Evolutionary conservation across 1,140 invertebrate genomes (phyloP), one percentile per base, ranked within the genome.

Genomic region (Micrasema longulum): DNA sequence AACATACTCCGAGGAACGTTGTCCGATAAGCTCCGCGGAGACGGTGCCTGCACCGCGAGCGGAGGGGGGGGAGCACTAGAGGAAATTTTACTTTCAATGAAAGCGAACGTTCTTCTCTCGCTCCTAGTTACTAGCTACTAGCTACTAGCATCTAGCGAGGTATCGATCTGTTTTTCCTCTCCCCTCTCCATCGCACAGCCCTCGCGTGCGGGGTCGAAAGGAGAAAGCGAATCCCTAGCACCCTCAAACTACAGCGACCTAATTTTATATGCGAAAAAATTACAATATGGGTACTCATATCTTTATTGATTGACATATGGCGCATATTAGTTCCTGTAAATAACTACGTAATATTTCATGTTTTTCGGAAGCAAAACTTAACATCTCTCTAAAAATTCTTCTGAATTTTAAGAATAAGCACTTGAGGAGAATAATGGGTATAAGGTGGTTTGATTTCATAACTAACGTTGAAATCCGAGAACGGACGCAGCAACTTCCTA

Each of bases 1-100:
- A 72, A 20, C 78, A 71, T 74, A 63, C 77, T 57, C 72, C 36
- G 70, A 69, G 75, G 72, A 72, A 52, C 55, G 16, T 53, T 55
- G 69, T 20, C 60, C 36, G 69, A 62, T 41, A 48, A 38, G 38
- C 69, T 31, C 2, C 26, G 26, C 7, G 26, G 3, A 2, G 7
- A 7, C 3, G 26, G 26, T 4, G 26, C 1, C 2, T 18, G 18
- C 18, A 11, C 18, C 6, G 5, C 3, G 48, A 16, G 14, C 47
- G 47, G 18, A 9, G 47, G 48, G 18, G 16, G 1, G 43, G 1
- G 43, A 47, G 43, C 5, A 5, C 35, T 36, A 31, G 35, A 23
- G 47, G 66, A 52, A 53, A 35, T 71, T 52, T 65, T 35, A 64
- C 69, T 66, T 65, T 65, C 64, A 48, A 41, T 65, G 52, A 52